phyloP scores from a whole-genome alignment of 2,888 invertebrate genomes.

The Ligdia adustata region DNA sequence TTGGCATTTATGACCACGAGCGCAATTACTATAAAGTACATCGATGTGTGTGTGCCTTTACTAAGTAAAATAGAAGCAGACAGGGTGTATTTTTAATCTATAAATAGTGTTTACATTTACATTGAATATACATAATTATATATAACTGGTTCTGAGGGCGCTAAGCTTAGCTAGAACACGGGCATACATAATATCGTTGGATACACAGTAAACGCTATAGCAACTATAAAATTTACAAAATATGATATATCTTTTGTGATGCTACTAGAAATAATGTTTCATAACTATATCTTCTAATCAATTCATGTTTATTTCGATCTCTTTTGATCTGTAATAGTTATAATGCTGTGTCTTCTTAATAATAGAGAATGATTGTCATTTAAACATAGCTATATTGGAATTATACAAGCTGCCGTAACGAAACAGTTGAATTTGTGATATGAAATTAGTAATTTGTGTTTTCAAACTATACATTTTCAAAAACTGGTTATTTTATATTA shows the following conservation, averaged over 20 bases:
- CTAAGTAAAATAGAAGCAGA: conserved; percentile 42
- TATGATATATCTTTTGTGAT: conserved; percentile 83
- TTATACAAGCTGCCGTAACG: background rate
- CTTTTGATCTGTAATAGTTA: conserved; percentile 48
- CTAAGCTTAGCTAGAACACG: conserved; percentile 79
- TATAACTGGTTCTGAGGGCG: conserved; percentile 76
- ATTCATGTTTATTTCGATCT: conserved; percentile 73
- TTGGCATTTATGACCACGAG: too few relatives aligned
- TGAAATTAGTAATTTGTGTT: too few relatives aligned
- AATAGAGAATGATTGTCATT: conserved; percentile 16
- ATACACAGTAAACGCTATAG: conserved; percentile 74
- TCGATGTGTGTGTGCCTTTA: too few relatives aligned
- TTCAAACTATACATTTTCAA: too few relatives aligned
- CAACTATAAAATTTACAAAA: conserved; percentile 84
- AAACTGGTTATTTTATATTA: too few relatives aligned
- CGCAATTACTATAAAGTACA: too few relatives aligned
- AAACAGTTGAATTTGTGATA: too few relatives aligned
- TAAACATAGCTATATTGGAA: conserved; percentile 15
- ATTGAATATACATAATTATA: conserved; percentile 51
- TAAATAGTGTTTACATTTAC: conserved; percentile 45
- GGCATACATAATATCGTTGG: conserved; percentile 68
- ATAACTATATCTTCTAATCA: conserved; percentile 75
- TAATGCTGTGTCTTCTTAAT: conserved; percentile 27
- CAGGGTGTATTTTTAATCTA: conserved; percentile 35
- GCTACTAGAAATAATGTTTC: conserved; percentile 78